Conservation (phyloP, 2,797 vertebrate genomes). For the Labroides dimidiatus region DNA sequence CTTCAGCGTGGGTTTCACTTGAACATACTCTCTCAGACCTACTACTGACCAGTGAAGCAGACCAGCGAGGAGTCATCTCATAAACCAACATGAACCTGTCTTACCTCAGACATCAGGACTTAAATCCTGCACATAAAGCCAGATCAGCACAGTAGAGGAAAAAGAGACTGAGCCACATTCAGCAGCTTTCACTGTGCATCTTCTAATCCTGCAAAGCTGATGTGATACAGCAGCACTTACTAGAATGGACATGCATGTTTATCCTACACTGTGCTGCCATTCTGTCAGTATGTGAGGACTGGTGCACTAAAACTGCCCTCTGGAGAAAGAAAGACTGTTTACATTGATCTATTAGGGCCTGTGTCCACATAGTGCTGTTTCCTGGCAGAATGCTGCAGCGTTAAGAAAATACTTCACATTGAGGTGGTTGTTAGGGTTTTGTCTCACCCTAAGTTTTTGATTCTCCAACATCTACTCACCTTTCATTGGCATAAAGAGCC, state of each 20-base stretch:
- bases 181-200: slow-evolving; percentile 3
- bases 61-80: slow-evolving; percentile 16
- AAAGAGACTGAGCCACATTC: slow-evolving; percentile 27
- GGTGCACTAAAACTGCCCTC: slow-evolving; percentile 12
- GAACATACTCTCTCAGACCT: slow-evolving; percentile 23
- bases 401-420: neutral
- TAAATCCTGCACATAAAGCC: slow-evolving; percentile 14
- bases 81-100: slow-evolving; percentile 35
- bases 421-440: too few species aligned
- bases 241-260: slow-evolving; percentile 13
- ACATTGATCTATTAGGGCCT: slow-evolving; percentile 17
- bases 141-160: slow-evolving; percentile 10
- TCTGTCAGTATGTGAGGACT: neutral
- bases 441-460: too few species aligned
- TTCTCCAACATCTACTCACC: too few species aligned
- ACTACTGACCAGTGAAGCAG: slow-evolving; percentile 18
- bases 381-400: neutral
- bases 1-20: slow-evolving; percentile 25
- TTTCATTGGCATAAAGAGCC: too few species aligned
- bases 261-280: slow-evolving; percentile 10
- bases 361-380: neutral
- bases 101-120: slow-evolving; percentile 68
- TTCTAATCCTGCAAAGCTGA: slow-evolving; percentile 11
- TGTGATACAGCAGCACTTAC: neutral
- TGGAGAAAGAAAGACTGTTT: slow-evolving; percentile 41